Base-by-base conservation (phyloP, 2,888 invertebrate species). In the Orthosia cruda region DNA sequence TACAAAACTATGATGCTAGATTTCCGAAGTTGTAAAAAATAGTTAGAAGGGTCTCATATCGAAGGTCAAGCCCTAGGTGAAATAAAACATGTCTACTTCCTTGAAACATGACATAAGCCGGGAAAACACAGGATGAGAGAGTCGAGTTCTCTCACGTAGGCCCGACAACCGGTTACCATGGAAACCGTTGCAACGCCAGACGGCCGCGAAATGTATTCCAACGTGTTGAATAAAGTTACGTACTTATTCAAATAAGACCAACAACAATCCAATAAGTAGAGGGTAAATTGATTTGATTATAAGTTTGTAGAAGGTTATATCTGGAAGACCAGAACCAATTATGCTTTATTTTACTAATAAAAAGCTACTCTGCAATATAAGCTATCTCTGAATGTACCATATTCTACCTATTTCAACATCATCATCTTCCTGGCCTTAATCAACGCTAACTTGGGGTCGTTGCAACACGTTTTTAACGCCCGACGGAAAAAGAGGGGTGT, bases 121-220 rank as follows among this genome's bases (percentile, higher is more conserved):
- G 81, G 81, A 59, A 77, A 77, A 80, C 32, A 63, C 81, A 74
- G 81, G 74, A 81, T 77, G 63, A 26, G 74, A 74, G 81, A 74
- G 77, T 73, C 61, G 71, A 77, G 64, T 77, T 75, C 82, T 75
- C 65, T 82, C 80, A 77, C 63, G 83, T 65, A 71, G 59, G 70
- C 72, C 54, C 45, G 40, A 45, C 65, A 80, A 80, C 82, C 82
- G 75, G 86, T 85, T 82, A 71, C 71, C 58, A 78, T 84, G 73
- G 63, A 73, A 71, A 78, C 83, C 83, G 79, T 83, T 83, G 79
- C 79, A 68, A 26, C 49, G 57, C 69, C 77, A 77, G 79, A 80
- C 83, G 83, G 49, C 77, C 23, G 69, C 62, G 54, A 70, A 85
- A 74, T 84, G 61, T 84, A 66, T 72, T 65, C 68, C 63, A 63